Conservation (phyloP, 1,140 invertebrate species). For the Trichonephila clavipes region DNA sequence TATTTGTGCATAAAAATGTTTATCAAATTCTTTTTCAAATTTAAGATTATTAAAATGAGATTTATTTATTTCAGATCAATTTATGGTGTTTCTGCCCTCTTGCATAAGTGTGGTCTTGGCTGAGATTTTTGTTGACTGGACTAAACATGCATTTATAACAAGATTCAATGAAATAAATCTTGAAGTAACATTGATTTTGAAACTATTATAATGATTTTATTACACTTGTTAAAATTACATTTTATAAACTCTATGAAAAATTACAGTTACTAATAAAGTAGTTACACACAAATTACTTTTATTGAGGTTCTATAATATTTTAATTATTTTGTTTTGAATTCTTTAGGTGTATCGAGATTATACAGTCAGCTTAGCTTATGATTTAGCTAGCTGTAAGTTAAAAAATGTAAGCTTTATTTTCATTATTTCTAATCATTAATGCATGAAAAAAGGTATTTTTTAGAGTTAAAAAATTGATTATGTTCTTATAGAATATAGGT, state of each 20-base stretch:
- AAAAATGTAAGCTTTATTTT: conserved; percentile 84
- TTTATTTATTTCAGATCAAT: conserved; percentile 84
- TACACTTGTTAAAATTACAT: not conserved
- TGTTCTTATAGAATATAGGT: no score
- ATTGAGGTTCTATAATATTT: not conserved
- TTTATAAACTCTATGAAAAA: no score
- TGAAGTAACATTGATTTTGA: conserved; percentile 82
- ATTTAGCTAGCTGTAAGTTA: conserved; percentile 94
- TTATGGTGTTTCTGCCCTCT: conserved; percentile 91
- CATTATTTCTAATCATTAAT: no score
- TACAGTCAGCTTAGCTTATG: conserved; percentile 94
- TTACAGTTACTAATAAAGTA: not conserved
- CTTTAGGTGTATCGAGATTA: conserved; percentile 92
- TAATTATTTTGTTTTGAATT: not conserved
- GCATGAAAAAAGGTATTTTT: no score
- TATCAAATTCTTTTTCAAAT: not conserved
- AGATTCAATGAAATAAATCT: conserved; percentile 97
- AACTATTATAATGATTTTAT: not conserved
- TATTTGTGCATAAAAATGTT: no score
- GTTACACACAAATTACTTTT: not conserved
- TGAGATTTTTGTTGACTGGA: conserved; percentile 98
- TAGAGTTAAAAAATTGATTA: no score
- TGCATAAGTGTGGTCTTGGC: conserved; percentile 91
- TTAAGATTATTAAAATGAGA: no score
- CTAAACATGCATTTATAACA: conserved; percentile 96